A percentile compares a stretch with the other conserved stretches of the same genome.
phyloP scores from a whole-genome alignment of 2,797 vertebrate species.

The Anguilla anguilla region DNA sequence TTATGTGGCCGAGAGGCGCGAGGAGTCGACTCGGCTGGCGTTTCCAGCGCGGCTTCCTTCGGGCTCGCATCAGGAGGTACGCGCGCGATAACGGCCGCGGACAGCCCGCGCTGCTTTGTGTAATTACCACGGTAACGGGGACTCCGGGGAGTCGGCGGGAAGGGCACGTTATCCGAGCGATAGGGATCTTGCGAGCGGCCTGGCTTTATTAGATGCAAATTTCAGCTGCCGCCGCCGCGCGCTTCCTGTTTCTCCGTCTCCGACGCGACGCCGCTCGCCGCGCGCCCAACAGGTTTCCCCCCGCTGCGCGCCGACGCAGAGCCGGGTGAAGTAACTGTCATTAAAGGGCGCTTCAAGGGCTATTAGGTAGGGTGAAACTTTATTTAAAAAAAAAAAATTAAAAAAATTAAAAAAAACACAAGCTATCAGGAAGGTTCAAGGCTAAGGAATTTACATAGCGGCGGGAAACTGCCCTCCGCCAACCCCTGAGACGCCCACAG shows the following conservation, averaged over 20 bases:
- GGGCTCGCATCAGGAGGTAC: slow-evolving; percentile 26
- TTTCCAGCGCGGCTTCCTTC: slow-evolving; percentile 49
- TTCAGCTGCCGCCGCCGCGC: not conserved
- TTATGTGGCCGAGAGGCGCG: slow-evolving; percentile 53
- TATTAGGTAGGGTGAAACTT: not conserved
- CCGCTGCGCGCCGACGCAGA: not conserved
- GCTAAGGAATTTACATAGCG: not conserved
- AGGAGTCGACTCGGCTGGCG: slow-evolving; percentile 50
- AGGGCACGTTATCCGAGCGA: not conserved
- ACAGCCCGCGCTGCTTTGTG: slow-evolving; percentile 30
- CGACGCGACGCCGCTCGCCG: not conserved
- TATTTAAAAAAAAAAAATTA: too few species aligned
- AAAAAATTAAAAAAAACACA: too few species aligned
- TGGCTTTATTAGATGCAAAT: slow-evolving; percentile 37
- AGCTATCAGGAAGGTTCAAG: not conserved
- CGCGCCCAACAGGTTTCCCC: not conserved
- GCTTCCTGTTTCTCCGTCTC: not conserved
- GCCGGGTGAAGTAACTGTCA: not conserved
- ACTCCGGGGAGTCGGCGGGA: slow-evolving; percentile 33
- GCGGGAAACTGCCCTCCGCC: not conserved
- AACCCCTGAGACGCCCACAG: not conserved
- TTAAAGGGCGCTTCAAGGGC: not conserved
- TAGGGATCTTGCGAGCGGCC: slow-evolving; percentile 18
- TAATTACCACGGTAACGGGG: slow-evolving; percentile 36
- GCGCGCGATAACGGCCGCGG: slow-evolving; percentile 22